Percentiles rank a stretch among this genome's conserved stretches.
These are phyloP conservation scores for Oncorhynchus nerka DNA, from an alignment of 2,113 vertebrate genomes.

Conservation along the genomic window DNA sequence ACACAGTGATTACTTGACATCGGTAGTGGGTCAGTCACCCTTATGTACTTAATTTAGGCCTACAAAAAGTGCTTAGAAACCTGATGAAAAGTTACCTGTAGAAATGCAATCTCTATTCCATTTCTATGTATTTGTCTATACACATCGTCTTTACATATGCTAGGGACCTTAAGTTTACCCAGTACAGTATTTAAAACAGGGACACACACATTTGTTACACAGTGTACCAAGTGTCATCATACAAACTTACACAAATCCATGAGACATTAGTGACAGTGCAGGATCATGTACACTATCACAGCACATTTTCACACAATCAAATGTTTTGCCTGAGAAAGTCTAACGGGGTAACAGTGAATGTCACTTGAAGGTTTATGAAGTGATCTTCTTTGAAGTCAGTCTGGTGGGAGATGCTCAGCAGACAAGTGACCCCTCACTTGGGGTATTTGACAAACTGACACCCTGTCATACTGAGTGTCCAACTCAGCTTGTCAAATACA, in stretches of 20 bases:
- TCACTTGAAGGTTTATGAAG: neutral
- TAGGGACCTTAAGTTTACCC: neutral
- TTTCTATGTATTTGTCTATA: neutral
- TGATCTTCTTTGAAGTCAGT: neutral
- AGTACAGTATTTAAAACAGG: too few relatives aligned
- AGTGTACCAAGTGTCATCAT: neutral
- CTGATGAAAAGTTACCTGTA: neutral
- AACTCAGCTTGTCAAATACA: slow-evolving; percentile 99
- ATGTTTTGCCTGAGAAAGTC: too few relatives aligned
- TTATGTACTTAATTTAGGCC: neutral
- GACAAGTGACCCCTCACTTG: slow-evolving; percentile 85
- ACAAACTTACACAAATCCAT: neutral
- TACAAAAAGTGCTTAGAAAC: neutral
- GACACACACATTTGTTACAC: too few relatives aligned
- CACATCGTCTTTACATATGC: neutral
- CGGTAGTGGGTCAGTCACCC: neutral
- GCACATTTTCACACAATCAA: too few relatives aligned
- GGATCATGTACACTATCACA: neutral
- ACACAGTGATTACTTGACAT: neutral
- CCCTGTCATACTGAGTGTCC: slow-evolving; percentile 88
- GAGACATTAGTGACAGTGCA: neutral
- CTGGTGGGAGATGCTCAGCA: slow-evolving; percentile 16
- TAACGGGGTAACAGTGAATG: neutral
- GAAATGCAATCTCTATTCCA: neutral
- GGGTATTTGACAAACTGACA: slow-evolving; percentile 99